Base-by-base conservation (phyloP, 2,888 invertebrate species). In the Mythimna pallens region DNA sequence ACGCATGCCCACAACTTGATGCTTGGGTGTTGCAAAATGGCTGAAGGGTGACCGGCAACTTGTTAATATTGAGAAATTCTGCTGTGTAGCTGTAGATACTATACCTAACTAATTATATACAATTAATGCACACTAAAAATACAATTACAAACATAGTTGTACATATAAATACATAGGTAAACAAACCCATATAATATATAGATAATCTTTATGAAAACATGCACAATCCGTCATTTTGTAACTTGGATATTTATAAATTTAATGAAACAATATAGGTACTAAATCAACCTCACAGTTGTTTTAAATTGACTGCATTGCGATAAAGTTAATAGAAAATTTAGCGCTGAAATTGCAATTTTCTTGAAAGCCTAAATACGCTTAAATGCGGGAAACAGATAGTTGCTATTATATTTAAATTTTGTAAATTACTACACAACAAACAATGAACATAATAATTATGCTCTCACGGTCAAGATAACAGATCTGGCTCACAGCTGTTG, bases 391-490 rank as follows among this genome's bases (percentile, higher is more conserved):
- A 73, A 78, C 47, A 70, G 50, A 69, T 72, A 78, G 59, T 72
- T 76, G 64, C 65, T 65, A 63, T 73, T 79, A 78, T 67, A 76
- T 78, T 67, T 59, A 68, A 76, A 77, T 80, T 81, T 70, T 79
- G 70, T 84, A 82, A 80, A 84, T 52, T 82, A 87, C 82, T 86
- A 88, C 80, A 84, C 67, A 87, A 85, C 80, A 89, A 87, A 89
- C 85, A 90, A 89, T 87, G 88, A 89, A 87, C 86, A 89, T 87
- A 90, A 90, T 92, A 90, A 92, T 89, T 88, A 88, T 92, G 89
- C 85, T 94, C 96, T 95, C 95, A 96, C 96, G 94, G 94, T 95
- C 92, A 95, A 94, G 93, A 93, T 93, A 94, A 93, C 86, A 90
- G 92, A 93, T 92, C 92, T 91, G 91, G 92, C 89, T 90, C 92